phyloP scores from a whole-genome alignment of 2,113 vertebrate genomes.

The Pollachius pollachius region DNA sequence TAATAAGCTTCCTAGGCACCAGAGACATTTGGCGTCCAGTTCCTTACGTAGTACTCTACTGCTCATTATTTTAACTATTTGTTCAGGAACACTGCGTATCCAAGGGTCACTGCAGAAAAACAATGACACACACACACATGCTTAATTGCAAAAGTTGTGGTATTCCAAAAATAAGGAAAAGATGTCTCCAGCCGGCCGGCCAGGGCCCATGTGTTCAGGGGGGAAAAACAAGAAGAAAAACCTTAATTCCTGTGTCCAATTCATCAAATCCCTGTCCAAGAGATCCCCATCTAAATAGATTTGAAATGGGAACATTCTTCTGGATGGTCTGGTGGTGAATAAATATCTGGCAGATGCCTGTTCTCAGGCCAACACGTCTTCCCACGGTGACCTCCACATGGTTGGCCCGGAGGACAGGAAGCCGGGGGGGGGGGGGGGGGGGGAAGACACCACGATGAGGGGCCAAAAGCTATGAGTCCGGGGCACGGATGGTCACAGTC shows the following conservation, averaged over 20 bases:
- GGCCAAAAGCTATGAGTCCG: not conserved
- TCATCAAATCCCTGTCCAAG: constrained; percentile 55
- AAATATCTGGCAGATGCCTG: constrained; percentile 58
- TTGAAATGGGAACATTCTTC: constrained; percentile 63
- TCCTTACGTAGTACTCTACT: too few species aligned
- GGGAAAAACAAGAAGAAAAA: constrained; percentile 2
- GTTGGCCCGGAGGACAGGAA: constrained; percentile 13
- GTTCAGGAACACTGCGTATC: too few species aligned
- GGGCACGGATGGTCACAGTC: not conserved
- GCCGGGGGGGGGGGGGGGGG: constrained; percentile 14
- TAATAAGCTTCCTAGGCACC: too few species aligned
- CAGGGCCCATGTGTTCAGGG: not conserved
- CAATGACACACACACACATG: not conserved
- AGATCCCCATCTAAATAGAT: constrained; percentile 59
- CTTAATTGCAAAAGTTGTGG: constrained; percentile 50
- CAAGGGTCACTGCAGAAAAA: not conserved
- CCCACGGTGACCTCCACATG: constrained; percentile 52
- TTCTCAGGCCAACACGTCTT: constrained; percentile 49
- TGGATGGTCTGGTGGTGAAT: constrained; percentile 42
- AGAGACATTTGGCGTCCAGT: too few species aligned
- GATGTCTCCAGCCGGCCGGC: constrained; percentile 30
- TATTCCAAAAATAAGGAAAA: constrained; percentile 59
- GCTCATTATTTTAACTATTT: too few species aligned
- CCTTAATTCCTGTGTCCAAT: constrained; percentile 46
- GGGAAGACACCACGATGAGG: not conserved